Base-by-base conservation (phyloP, 2,888 invertebrate species). In the Microctonus hyperodae region DNA sequence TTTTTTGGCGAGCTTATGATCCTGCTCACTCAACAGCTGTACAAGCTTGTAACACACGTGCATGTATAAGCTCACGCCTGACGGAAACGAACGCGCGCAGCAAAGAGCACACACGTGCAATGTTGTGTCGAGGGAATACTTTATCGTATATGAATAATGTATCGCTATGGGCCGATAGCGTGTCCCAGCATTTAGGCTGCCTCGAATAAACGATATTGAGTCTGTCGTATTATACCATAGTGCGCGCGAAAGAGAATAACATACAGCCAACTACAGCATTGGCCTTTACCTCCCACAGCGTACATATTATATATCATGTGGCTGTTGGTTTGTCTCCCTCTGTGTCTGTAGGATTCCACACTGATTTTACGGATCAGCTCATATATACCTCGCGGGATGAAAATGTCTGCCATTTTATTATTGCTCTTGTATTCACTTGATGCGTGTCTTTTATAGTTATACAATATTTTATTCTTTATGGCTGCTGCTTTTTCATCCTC, bases 71-170 rank as follows among this genome's bases (percentile, higher is more conserved):
- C 33, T 31, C 22, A 59, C 56, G 48, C 56, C n/a, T n/a, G n/a
- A 56, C 55, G 60, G 58, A 64, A 58, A 63, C 61, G 57, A 44
- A 11, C 60, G 44, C n/a, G 44, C 9, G n/a, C n/a, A n/a, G n/a
- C n/a, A n/a, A n/a, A n/a, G n/a, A n/a, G n/a, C n/a, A n/a, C 13
- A 4, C 23, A 40, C 37, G 22, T 62, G 63, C 23, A 56, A 37
- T 44, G 44, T 44, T 37, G 53, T 61, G 55, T 62, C 67, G 55
- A 69, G 68, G 67, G 70, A 71, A 73, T 73, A 73, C 69, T 72
- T 72, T 73, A 73, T 73, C 73, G 69, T 67, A 69, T 65, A 73
- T 72, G 73, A 73, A 73, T 73, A 72, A 73, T 73, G 73, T 69
- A 73, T 72, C 59, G 44, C 68, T 64, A 64, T 28, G 23, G 58